phyloP scores from a whole-genome alignment of 2,888 invertebrate species.

The Ormyrus thymus region DNA sequence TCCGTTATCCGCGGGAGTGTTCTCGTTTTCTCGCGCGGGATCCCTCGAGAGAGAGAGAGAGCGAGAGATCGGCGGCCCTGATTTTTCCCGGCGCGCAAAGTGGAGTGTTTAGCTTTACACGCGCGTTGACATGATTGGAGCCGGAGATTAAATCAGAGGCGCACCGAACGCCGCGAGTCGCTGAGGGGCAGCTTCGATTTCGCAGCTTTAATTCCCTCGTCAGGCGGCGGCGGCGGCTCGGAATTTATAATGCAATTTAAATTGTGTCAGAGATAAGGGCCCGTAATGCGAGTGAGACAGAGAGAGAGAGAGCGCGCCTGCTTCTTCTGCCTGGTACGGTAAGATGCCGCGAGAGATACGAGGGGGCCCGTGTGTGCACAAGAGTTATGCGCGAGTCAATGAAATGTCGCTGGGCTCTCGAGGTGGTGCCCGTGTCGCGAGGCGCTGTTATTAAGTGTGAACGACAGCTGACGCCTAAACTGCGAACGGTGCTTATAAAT shows the following conservation, averaged over 20 bases:
- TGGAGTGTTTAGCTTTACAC: constrained; percentile 17
- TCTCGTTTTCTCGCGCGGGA: no score
- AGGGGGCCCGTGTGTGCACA: not conserved
- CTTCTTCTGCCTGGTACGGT: no score
- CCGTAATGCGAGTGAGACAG: constrained; percentile 3
- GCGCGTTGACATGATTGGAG: constrained; percentile 38
- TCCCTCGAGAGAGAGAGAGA: no score
- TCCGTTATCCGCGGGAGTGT: no score
- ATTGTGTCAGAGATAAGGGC: constrained; percentile 40
- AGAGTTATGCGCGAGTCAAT: constrained; percentile 7
- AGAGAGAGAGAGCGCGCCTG: no score
- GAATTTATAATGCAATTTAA: constrained; percentile 46
- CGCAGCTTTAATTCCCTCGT: no score
- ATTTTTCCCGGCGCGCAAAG: not conserved
- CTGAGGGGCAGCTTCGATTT: no score
- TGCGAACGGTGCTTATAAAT: no score
- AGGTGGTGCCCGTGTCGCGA: not conserved
- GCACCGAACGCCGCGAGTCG: constrained; percentile 4
- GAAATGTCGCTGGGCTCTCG: not conserved
- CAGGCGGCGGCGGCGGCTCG: not conserved
- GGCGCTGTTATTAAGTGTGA: constrained; percentile 4
- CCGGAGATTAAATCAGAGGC: constrained; percentile 37
- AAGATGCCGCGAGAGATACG: not conserved
- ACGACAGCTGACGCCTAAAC: no score
- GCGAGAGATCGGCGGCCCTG: no score